phyloP scores from a whole-genome alignment of 30 jellyfish, hydroid and myxozoan genomes.

The Cassiopea andromeda region DNA sequence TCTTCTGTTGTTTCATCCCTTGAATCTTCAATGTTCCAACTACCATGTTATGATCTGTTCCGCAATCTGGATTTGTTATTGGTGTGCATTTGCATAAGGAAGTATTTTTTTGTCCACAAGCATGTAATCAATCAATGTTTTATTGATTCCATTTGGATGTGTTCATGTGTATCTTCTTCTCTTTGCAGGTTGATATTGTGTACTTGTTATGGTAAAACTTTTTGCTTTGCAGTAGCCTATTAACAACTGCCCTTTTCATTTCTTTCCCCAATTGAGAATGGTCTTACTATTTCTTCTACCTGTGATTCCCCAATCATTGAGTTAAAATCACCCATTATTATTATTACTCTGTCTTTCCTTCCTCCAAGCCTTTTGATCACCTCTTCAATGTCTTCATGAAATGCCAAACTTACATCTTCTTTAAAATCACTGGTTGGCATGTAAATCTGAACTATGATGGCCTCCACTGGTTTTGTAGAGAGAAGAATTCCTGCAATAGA shows the following conservation, averaged over 20 bases:
- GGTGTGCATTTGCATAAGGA: not conserved
- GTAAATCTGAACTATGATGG: not conserved
- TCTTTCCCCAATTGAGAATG: not conserved
- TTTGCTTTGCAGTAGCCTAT: not conserved
- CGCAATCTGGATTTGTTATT: not conserved
- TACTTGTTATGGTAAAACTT: not conserved
- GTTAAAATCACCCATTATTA: not conserved
- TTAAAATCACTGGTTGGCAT: not conserved
- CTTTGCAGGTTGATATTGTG: not conserved
- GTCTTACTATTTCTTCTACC: not conserved
- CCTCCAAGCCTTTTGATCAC: not conserved
- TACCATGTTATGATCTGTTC: not conserved
- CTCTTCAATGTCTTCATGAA: not conserved
- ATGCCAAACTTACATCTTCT: not conserved
- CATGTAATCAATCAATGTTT: not conserved
- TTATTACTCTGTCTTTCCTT: not conserved
- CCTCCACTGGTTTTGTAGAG: not conserved
- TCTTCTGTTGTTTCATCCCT: not conserved
- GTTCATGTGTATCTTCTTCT: not conserved
- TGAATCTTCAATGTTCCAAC: not conserved
- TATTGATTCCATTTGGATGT: not conserved
- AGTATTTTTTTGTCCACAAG: not conserved
- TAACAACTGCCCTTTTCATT: not conserved
- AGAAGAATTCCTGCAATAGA: not conserved
- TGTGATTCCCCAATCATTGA: not conserved